phyloP scores from a whole-genome alignment of 2,888 invertebrate genomes.

The Synanthedon tipuliformis region DNA sequence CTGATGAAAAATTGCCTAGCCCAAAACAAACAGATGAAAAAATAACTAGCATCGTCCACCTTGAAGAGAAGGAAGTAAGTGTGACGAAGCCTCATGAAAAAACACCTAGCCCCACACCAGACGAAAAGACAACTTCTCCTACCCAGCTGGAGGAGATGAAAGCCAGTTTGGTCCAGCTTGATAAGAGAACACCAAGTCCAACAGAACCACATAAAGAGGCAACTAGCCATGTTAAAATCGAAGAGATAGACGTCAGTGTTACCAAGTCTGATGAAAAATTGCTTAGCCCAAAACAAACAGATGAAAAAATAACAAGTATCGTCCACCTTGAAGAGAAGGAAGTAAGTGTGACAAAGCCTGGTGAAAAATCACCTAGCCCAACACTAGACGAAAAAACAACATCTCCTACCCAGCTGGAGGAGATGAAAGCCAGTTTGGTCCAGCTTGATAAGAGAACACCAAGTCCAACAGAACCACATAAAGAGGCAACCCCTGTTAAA shows the following conservation, averaged over 20 bases:
- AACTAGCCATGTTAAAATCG: too few relatives aligned
- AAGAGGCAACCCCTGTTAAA: constrained; percentile 1
- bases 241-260: too few relatives aligned
- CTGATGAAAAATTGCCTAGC: constrained; percentile 2
- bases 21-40: too few relatives aligned
- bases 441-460: constrained; percentile 1
- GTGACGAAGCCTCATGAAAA: too few relatives aligned
- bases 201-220: too few relatives aligned
- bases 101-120: too few relatives aligned
- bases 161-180: too few relatives aligned
- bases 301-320: background rate
- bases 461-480: background rate
- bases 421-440: background rate
- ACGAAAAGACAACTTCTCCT: background rate
- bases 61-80: too few relatives aligned
- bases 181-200: too few relatives aligned
- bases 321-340: too few relatives aligned
- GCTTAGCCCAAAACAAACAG: background rate
- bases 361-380: background rate
- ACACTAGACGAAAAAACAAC: background rate
- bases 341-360: too few relatives aligned
- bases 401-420: background rate
- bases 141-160: background rate
- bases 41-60: too few relatives aligned
- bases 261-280: constrained; percentile 4